Percentiles rank a stretch among this genome's conserved stretches.
These are phyloP conservation scores for Sanderia malayensis DNA, from an alignment of 30 jellyfish, hydroid and myxozoan species.

Conservation along the genomic window DNA sequence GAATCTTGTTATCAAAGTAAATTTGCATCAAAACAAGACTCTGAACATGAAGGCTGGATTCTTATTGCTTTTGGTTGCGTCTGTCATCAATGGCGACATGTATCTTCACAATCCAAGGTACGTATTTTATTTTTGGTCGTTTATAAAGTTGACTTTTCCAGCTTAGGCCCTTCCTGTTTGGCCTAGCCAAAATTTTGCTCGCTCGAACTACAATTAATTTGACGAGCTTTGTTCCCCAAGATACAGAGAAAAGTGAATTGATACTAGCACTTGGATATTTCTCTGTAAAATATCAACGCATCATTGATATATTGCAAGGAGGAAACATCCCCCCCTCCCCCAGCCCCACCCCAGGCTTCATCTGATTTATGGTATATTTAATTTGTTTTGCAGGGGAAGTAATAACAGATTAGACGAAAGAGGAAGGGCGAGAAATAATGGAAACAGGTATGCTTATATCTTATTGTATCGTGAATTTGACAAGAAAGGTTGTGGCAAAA, in stretches of 20 bases:
- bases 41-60: slow-evolving; percentile 15
- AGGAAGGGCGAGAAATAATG: slow-evolving; percentile 88
- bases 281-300: too few relatives aligned
- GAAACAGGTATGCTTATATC: slow-evolving; percentile 82
- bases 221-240: too few relatives aligned
- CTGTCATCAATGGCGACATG: slow-evolving; percentile 39
- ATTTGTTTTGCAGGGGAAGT: slow-evolving; percentile 66
- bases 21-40: too few relatives aligned
- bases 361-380: background rate
- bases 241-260: background rate
- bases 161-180: background rate
- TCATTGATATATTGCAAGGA: too few relatives aligned
- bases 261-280: too few relatives aligned
- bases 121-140: background rate
- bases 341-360: background rate
- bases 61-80: background rate
- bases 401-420: slow-evolving; percentile 89
- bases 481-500: background rate
- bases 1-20: background rate
- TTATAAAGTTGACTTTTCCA: background rate
- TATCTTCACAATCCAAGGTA: slow-evolving; percentile 77
- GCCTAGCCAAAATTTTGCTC: background rate
- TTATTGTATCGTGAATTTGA: too few relatives aligned
- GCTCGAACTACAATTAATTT: background rate
- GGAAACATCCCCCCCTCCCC: too few relatives aligned